A percentile compares a stretch with the other conserved stretches of the same genome.
Evolutionary conservation across 2,113 vertebrate genomes (phyloP).

Genomic region (Xenopus borealis): DNA sequence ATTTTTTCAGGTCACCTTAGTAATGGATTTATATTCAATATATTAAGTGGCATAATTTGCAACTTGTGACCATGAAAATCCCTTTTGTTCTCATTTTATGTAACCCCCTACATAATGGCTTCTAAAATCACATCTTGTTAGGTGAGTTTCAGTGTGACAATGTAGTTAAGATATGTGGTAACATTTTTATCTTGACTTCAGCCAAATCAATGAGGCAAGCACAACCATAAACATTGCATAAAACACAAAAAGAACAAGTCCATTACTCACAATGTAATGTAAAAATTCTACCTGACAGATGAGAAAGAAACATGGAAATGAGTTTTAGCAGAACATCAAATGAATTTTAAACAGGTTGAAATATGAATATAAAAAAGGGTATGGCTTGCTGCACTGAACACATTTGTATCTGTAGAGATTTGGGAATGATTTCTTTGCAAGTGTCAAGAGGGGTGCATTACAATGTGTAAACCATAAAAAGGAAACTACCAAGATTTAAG

Average conservation of each 20-base stretch:
- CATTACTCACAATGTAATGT: constrained; percentile 2
- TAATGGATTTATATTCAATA: no score
- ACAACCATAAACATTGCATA: constrained; percentile 5
- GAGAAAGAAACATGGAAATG: constrained; percentile 5
- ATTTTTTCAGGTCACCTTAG: no score
- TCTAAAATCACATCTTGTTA: not conserved
- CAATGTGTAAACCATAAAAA: not conserved
- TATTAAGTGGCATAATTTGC: no score
- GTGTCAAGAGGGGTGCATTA: not conserved
- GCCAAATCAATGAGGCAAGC: constrained; percentile 5
- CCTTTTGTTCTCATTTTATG: no score
- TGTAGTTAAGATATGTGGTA: constrained; percentile 1
- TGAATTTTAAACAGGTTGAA: constrained; percentile 2
- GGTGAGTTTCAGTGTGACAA: not conserved
- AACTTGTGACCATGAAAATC: no score
- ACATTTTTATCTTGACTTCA: constrained; percentile 4
- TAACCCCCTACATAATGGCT: no score
- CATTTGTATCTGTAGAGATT: not conserved
- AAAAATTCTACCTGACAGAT: constrained; percentile 2
- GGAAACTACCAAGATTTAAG: no score
- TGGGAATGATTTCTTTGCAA: not conserved
- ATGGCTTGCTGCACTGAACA: not conserved
- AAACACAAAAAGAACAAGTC: constrained; percentile 5
- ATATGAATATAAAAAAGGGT: not conserved
- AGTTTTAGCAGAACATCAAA: constrained; percentile 1